Percentiles rank a stretch among this genome's conserved stretches.
Evolutionary conservation across 2,888 invertebrate species (phyloP).

Genomic region (Fragum fragum): DNA sequence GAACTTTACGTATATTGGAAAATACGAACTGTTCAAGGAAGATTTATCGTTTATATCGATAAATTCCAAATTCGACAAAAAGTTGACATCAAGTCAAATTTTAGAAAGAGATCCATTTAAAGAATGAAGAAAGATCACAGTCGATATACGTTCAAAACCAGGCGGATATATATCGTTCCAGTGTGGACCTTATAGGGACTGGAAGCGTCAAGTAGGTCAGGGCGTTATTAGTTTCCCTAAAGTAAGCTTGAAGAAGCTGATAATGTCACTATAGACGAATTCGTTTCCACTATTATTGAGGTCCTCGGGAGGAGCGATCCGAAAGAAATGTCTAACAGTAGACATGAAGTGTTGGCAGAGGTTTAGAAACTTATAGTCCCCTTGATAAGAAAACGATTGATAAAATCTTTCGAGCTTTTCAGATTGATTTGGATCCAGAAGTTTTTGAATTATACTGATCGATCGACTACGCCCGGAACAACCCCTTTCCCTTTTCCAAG

Average conservation of each 20-base stretch:
- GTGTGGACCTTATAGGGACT: background rate
- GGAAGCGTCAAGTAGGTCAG: background rate
- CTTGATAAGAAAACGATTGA: background rate
- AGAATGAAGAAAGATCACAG: background rate
- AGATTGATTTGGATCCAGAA: background rate
- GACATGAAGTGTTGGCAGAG: background rate
- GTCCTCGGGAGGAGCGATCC: background rate
- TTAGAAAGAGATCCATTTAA: background rate
- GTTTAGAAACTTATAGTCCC: background rate
- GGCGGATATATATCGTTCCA: background rate
- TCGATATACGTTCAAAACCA: background rate
- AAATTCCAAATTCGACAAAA: background rate
- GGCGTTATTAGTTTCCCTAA: background rate
- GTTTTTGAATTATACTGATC: too few relatives aligned
- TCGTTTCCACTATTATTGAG: background rate
- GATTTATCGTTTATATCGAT: background rate
- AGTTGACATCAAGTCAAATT: background rate
- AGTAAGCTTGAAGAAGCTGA: background rate
- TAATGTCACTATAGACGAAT: background rate
- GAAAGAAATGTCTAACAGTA: background rate
- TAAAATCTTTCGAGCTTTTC: background rate
- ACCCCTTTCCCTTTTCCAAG: too few relatives aligned
- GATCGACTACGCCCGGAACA: too few relatives aligned
- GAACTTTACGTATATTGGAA: background rate
- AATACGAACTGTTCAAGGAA: background rate